Percentiles rank a stretch among this genome's conserved stretches.
Conservation (phyloP, 1,140 invertebrate species). For the Elymnias hypermnestra region DNA sequence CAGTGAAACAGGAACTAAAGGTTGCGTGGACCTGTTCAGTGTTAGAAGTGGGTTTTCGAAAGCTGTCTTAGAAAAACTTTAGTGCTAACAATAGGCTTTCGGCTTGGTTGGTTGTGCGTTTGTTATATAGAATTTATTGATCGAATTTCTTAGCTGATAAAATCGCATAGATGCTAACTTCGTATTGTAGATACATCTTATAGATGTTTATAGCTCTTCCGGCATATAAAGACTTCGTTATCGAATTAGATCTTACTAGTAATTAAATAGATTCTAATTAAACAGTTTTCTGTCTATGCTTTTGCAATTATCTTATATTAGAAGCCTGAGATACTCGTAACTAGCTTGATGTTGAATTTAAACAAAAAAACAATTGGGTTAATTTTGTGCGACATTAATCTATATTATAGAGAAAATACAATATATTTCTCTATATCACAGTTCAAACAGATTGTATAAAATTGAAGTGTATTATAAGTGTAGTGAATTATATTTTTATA, state of each 20-base stretch:
- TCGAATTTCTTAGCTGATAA: constrained; percentile 29
- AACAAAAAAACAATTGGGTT: too few relatives aligned
- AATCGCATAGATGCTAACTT: constrained; percentile 19
- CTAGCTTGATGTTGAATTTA: too few relatives aligned
- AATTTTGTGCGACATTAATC: too few relatives aligned
- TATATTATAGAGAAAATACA: too few relatives aligned
- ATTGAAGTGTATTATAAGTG: too few relatives aligned
- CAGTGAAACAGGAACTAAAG: constrained; percentile 19
- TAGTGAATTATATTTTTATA: too few relatives aligned
- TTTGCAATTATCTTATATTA: too few relatives aligned
- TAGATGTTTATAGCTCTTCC: constrained; percentile 10
- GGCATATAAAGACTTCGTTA: constrained; percentile 5
- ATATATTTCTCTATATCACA: too few relatives aligned
- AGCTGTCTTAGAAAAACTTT: constrained; percentile 25
- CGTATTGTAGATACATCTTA: constrained; percentile 2
- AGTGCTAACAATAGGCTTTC: constrained; percentile 23
- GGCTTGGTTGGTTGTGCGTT: constrained; percentile 12
- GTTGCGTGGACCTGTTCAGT: constrained; percentile 22
- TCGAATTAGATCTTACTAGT: constrained; percentile 5
- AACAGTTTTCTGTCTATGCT: constrained; percentile 1
- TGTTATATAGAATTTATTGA: constrained; percentile 26
- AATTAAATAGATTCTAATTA: constrained; percentile 4
- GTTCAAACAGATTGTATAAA: too few relatives aligned
- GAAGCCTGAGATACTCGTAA: too few relatives aligned
- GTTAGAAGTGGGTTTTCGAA: constrained; percentile 20